Percentiles rank a stretch among this genome's conserved stretches.
These are phyloP conservation scores for Dorcus parallelipipedus DNA, from an alignment of 2,888 invertebrate species.

Conservation along the genomic window DNA sequence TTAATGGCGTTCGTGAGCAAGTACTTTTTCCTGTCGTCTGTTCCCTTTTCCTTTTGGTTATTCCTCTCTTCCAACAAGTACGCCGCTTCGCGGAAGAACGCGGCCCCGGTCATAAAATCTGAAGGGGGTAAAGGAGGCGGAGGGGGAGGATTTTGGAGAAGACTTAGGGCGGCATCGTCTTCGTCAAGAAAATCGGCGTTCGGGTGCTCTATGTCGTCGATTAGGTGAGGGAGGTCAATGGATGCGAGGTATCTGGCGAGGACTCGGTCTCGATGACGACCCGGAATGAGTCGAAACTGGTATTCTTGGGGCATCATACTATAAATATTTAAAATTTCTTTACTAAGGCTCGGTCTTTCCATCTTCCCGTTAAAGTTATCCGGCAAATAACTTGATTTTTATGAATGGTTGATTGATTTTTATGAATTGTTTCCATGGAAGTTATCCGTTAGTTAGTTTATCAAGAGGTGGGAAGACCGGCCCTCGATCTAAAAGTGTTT, in stretches of 20 bases:
- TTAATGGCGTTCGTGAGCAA: conserved; percentile 12
- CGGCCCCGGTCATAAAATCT: conserved; percentile 14
- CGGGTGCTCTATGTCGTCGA: conserved; percentile 18
- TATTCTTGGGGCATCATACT: conserved; percentile 15
- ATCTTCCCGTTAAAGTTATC: too few species aligned
- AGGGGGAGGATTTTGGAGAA: conserved; percentile 13
- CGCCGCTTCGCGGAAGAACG: conserved; percentile 13
- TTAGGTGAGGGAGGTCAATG: conserved; percentile 15
- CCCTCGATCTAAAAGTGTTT: too few species aligned
- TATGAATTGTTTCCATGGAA: too few species aligned
- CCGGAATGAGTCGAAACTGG: conserved; percentile 14
- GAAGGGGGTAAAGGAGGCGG: conserved; percentile 16
- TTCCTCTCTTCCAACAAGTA: conserved; percentile 14
- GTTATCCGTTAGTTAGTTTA: too few species aligned
- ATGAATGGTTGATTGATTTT: too few species aligned
- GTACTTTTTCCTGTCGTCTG: conserved; percentile 10
- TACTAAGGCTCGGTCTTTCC: too few species aligned
- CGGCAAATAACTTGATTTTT: too few species aligned
- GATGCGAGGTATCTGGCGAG: conserved; percentile 16
- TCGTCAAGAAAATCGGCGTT: conserved; percentile 16
- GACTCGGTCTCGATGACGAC: conserved; percentile 15
- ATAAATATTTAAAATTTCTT: too few species aligned
- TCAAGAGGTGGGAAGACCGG: too few species aligned
- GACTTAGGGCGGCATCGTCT: conserved; percentile 12
- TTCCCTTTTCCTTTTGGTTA: conserved; percentile 10